Evolutionary conservation across 2,888 invertebrate species (phyloP).

Genomic region (Tethea ocularis): DNA sequence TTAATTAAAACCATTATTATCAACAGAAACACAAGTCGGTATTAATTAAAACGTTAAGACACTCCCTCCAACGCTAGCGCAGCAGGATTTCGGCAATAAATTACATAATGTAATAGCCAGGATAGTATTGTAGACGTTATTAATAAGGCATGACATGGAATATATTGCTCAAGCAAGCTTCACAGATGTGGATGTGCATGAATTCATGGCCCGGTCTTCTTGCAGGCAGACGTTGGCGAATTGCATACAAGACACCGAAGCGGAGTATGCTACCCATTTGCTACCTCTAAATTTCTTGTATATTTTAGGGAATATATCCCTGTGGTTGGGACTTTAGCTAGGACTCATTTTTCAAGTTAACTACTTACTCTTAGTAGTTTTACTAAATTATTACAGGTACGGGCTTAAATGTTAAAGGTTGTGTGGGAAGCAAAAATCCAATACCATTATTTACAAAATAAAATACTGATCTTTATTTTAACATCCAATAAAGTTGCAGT

Average conservation of each 20-base stretch:
- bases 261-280: constrained; percentile 12
- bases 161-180: constrained; percentile 52
- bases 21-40: not conserved
- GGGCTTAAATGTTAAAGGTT: too few species aligned
- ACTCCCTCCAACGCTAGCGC: constrained; percentile 12
- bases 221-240: constrained; percentile 49
- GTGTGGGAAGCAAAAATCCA: too few species aligned
- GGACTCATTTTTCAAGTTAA: too few species aligned
- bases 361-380: too few species aligned
- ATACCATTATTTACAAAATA: too few species aligned
- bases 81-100: constrained; percentile 48
- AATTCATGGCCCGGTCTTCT: constrained; percentile 43
- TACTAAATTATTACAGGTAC: too few species aligned
- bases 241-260: constrained; percentile 46
- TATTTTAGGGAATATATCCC: not conserved
- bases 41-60: not conserved
- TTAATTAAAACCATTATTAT: not conserved
- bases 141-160: constrained; percentile 63
- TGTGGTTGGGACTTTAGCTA: not conserved
- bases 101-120: constrained; percentile 48
- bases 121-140: constrained; percentile 57
- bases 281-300: not conserved
- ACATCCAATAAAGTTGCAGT: not conserved
- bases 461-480: too few species aligned
- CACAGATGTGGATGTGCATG: constrained; percentile 35